Evolutionary conservation across 2,113 vertebrate species (phyloP), one percentile per base, ranked within the genome.

Genomic region (Lepus timidus): DNA sequence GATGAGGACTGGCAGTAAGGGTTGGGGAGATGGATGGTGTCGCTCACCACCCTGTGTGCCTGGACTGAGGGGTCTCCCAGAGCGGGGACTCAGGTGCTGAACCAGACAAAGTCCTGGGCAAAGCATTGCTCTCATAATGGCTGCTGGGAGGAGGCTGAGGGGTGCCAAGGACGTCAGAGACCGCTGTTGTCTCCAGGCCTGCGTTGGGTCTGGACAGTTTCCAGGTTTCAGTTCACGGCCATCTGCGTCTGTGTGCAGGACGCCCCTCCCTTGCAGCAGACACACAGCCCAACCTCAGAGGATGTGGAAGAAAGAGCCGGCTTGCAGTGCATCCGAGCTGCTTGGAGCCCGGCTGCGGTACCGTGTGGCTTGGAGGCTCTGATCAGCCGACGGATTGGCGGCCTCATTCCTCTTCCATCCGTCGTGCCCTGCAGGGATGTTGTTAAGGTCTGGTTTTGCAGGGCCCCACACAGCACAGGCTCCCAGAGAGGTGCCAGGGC

Each of bases 401-500:
- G 0, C 8, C 12, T 17, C 29, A 2, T 13, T 44, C 3, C 62
- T 52, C 22, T n/a, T 33, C 14, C 25, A 67, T 27, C 14, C n/a
- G 0, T 0, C 12, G 67, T 0, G 0, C 55, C 16, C 67, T 13
- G 7, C 39, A 3, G 25, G 2, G 52, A 6, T 7, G 1, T 14
- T 31, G 13, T 7, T 9, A 4, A 62, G 76, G 22, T 44, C 11
- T 4, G 25, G 44, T 71, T 75, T 33, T 20, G 12, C 0, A 4
- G 49, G 27, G n/a, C 6, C 31, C 68, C 23, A 52, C 0, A 3
- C 9, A 5, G 6, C 6, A 12, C 6, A 19, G 31, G 62, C 73
- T 86, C 14, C 19, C 17, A 12, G 73, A 6, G 51, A 22, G 73
- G 55, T 25, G 33, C 22, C 27, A 16, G 12, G 44, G 70, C 29